phyloP scores from a whole-genome alignment of 2,113 vertebrate genomes.

The Coregonus clupeaformis region DNA sequence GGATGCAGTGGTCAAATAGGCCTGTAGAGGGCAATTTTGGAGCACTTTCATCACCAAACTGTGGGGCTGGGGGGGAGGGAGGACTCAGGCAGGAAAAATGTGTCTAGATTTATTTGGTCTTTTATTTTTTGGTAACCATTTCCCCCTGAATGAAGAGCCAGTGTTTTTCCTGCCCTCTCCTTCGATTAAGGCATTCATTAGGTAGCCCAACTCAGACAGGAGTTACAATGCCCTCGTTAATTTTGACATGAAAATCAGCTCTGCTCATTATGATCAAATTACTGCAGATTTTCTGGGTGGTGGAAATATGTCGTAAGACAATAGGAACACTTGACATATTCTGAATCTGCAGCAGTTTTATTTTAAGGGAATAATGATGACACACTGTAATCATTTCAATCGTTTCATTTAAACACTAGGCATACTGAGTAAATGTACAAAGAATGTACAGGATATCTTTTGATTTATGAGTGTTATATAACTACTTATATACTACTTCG shows the following conservation, averaged over 20 bases:
- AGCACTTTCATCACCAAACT: conserved; percentile 31
- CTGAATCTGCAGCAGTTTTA: background rate
- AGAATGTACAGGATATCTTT: background rate
- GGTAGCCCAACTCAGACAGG: conserved; percentile 26
- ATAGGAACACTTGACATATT: background rate
- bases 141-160: background rate
- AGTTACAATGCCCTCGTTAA: conserved; percentile 34
- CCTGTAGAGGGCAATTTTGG: conserved; percentile 74
- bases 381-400: background rate
- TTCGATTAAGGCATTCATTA: conserved; percentile 43
- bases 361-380: background rate
- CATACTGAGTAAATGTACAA: background rate
- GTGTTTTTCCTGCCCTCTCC: conserved; percentile 32
- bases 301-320: too few relatives aligned
- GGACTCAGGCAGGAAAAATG: background rate
- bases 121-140: background rate
- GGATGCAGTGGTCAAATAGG: conserved; percentile 33
- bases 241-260: conserved; percentile 26
- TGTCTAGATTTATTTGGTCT: conserved; percentile 4
- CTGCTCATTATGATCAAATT: conserved; percentile 38
- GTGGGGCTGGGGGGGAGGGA: too few relatives aligned
- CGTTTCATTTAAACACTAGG: background rate
- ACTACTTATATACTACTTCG: too few relatives aligned
- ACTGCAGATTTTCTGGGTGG: conserved; percentile 18
- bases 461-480: too few relatives aligned